Evolutionary conservation across 2,888 invertebrate genomes (phyloP).

Genomic region (Agrochola circellaris): DNA sequence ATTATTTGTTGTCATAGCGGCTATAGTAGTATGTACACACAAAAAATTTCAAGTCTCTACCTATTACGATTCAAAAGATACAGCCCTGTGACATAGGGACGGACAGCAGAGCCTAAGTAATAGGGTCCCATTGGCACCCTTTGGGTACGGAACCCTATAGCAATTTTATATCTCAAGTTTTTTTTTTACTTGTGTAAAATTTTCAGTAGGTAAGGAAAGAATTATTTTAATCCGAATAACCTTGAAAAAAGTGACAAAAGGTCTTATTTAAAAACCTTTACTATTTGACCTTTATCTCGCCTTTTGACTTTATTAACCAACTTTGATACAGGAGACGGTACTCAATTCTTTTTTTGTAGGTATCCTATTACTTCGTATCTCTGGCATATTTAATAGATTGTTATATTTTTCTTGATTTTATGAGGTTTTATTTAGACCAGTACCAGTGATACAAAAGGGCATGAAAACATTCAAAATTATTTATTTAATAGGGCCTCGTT

Average conservation of each 20-base stretch:
- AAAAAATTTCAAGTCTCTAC: background rate
- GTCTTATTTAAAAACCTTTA: background rate
- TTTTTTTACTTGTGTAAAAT: background rate
- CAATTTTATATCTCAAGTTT: background rate
- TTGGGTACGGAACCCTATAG: background rate
- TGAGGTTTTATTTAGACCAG: background rate
- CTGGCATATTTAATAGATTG: background rate
- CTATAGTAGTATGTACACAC: too few species aligned
- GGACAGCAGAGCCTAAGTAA: background rate
- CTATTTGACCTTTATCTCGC: background rate
- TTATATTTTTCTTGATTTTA: too few species aligned
- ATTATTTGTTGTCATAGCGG: too few species aligned
- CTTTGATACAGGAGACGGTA: constrained; percentile 7
- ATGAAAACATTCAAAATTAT: background rate
- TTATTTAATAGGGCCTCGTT: too few species aligned
- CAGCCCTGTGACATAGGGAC: background rate
- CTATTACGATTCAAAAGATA: background rate
- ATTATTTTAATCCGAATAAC: constrained; percentile 6
- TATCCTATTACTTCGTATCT: background rate
- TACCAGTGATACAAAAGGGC: rapidly evolving
- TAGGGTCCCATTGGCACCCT: too few species aligned
- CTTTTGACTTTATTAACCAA: background rate
- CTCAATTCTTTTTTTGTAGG: background rate
- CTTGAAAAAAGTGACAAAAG: constrained; percentile 5
- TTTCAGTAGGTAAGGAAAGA: background rate